Conservation (phyloP, 2,797 vertebrate genomes). For the Smutsia temminckii region DNA sequence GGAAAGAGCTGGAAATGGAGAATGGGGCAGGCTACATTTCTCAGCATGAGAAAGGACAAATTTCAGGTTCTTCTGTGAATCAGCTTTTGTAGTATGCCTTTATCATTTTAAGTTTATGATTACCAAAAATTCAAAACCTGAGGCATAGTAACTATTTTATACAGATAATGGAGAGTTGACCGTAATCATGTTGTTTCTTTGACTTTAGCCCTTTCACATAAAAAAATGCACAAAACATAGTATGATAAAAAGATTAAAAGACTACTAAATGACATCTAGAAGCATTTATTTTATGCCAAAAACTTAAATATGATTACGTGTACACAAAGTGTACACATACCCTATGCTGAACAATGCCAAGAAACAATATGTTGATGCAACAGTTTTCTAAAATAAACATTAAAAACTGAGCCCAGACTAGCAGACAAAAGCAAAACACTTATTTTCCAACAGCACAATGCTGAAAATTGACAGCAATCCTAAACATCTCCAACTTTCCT, state of each 20-base stretch:
- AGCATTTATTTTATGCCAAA: conserved; percentile 94
- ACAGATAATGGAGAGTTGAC: conserved; percentile 72
- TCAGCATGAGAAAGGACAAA: neutral
- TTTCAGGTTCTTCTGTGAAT: neutral
- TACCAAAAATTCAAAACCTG: conserved; percentile 29
- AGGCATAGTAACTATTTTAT: neutral
- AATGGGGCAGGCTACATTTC: neutral
- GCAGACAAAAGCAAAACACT: conserved; percentile 90
- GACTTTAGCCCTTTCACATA: conserved; percentile 74
- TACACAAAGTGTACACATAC: conserved; percentile 87
- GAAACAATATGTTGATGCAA: conserved; percentile 88
- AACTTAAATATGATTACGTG: conserved; percentile 91
- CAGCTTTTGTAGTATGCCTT: neutral
- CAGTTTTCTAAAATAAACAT: conserved; percentile 85
- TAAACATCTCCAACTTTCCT: conserved; percentile 86
- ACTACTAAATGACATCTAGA: conserved; percentile 88
- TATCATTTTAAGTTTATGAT: neutral
- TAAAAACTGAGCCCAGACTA: conserved; percentile 89
- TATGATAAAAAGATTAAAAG: conserved; percentile 74
- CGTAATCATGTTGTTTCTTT: conserved; percentile 24
- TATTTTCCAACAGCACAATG: conserved; percentile 88
- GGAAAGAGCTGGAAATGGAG: neutral
- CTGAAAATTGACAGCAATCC: conserved; percentile 84
- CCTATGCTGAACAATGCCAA: conserved; percentile 90
- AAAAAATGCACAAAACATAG: conserved; percentile 62